phyloP scores from a whole-genome alignment of 1,140 invertebrate species.

The Hypothenemus hampei region DNA sequence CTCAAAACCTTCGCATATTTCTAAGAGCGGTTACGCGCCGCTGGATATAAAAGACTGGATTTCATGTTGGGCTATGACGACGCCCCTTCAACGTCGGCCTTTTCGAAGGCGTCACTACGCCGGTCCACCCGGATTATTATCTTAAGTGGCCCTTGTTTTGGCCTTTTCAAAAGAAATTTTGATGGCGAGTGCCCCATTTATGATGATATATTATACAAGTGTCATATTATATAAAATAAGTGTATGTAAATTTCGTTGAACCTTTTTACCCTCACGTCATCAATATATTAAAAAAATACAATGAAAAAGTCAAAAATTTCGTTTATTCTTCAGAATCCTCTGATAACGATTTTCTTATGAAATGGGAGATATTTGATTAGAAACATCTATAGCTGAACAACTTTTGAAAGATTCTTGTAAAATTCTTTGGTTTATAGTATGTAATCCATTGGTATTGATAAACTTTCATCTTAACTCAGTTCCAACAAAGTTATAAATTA shows the following conservation, averaged over 20 bases:
- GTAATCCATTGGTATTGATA: no score
- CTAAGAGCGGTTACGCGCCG: conserved; percentile 16
- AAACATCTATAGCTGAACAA: background rate
- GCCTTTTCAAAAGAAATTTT: conserved; percentile 19
- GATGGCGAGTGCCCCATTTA: conserved; percentile 7
- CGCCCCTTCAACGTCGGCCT: conserved; percentile 15
- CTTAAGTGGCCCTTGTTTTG: conserved; percentile 20
- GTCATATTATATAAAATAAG: no score
- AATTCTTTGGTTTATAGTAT: no score
- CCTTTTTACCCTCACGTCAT: background rate
- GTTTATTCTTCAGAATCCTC: background rate
- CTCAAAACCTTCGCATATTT: conserved; percentile 13
- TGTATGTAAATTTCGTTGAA: background rate
- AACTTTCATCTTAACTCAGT: no score
- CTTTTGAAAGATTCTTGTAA: no score
- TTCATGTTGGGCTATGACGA: conserved; percentile 13
- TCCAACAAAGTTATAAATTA: no score
- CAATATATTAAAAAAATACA: background rate
- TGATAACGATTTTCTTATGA: background rate
- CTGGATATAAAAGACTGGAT: conserved; percentile 24
- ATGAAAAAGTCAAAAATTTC: background rate
- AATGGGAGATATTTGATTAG: background rate
- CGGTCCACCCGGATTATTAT: conserved; percentile 26
- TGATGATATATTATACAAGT: conserved; percentile 15
- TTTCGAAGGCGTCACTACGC: conserved; percentile 18